A percentile compares a stretch with the other conserved stretches of the same genome.
Conservation (phyloP, 1,140 invertebrate genomes). For the Drosophila guanche region DNA sequence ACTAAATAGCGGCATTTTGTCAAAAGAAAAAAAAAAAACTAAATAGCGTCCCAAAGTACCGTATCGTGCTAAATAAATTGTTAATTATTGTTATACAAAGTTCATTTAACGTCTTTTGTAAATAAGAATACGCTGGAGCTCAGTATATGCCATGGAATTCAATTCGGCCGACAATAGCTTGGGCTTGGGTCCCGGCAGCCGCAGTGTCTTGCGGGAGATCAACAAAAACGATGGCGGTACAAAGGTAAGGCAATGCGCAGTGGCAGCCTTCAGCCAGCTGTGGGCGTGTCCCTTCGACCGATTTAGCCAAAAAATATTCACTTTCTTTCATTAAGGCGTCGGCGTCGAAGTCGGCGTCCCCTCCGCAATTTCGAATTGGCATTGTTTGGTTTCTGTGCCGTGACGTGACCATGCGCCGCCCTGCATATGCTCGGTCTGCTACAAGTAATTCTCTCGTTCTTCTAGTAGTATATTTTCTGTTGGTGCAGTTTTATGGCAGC, state of each 20-base stretch:
- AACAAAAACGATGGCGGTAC: constrained; percentile 62
- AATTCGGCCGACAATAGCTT: constrained; percentile 17
- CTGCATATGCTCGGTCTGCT: too few relatives aligned
- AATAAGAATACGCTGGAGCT: background rate
- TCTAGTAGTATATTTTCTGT: constrained; percentile 7
- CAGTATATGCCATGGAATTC: constrained; percentile 47
- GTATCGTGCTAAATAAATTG: background rate
- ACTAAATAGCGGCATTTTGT: constrained; percentile 72
- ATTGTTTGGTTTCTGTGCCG: background rate
- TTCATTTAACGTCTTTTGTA: background rate
- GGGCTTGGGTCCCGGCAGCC: constrained; percentile 23
- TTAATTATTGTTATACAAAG: background rate
- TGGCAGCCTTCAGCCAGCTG: background rate
- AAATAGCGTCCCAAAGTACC: constrained; percentile 6
- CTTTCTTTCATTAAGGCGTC: background rate
- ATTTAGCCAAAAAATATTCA: constrained; percentile 11
- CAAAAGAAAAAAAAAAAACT: constrained; percentile 14
- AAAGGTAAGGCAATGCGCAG: constrained; percentile 47
- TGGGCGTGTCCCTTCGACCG: constrained; percentile 10
- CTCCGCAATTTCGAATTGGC: background rate
- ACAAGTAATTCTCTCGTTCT: constrained; percentile 17
- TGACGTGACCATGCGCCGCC: too few relatives aligned
- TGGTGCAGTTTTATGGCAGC: constrained; percentile 28
- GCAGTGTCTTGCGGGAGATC: constrained; percentile 60
- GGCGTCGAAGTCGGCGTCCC: background rate